Conservation (phyloP, 1,140 invertebrate genomes). For the Mizuhopecten yessoensis region DNA sequence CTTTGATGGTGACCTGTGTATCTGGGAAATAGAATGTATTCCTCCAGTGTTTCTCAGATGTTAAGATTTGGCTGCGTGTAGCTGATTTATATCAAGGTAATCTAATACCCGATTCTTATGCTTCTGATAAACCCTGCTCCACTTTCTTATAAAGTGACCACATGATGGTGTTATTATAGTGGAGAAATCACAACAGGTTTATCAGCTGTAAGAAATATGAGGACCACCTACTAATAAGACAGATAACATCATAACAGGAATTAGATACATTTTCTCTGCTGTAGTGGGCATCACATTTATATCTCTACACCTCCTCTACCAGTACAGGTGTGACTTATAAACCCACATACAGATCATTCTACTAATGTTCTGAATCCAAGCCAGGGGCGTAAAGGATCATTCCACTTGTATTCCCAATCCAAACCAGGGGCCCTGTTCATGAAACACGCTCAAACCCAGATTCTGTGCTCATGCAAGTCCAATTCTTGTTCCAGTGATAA, state of each 20-base stretch:
- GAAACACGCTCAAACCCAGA: no score
- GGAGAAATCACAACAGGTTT: conserved; percentile 33
- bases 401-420: no score
- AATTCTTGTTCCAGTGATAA: no score
- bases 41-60: not conserved
- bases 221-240: conserved; percentile 16
- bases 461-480: no score
- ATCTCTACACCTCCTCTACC: no score
- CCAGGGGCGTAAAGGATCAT: no score
- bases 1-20: conserved; percentile 3
- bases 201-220: not conserved
- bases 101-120: not conserved
- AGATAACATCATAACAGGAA: conserved; percentile 9
- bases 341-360: no score
- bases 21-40: not conserved
- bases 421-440: no score
- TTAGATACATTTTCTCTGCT: not conserved
- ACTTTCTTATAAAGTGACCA: conserved; percentile 31
- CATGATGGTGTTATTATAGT: conserved; percentile 15
- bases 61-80: not conserved
- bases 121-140: not conserved
- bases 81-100: conserved; percentile 19
- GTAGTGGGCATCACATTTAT: no score
- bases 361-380: no score
- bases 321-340: no score